Conservation (phyloP, 2,888 invertebrate species). For the Mythimna pallens region DNA sequence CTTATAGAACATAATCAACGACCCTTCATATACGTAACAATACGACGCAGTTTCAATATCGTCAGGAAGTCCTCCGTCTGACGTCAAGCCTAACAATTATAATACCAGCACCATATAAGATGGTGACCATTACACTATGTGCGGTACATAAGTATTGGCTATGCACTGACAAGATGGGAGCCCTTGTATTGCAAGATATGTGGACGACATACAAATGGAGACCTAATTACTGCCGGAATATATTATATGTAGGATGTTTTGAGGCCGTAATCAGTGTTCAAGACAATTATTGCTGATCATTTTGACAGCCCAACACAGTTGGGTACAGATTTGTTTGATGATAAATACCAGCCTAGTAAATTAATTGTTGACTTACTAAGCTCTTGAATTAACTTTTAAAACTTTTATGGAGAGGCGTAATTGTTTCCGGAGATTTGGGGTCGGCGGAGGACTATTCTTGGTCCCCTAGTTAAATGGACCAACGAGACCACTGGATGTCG, state of each 20-base stretch:
- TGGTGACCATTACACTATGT: slow-evolving; percentile 25
- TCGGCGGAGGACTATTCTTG: too few species aligned
- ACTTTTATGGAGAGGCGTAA: too few species aligned
- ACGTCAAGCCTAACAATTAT: slow-evolving; percentile 52
- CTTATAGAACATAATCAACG: not conserved
- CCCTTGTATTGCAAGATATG: slow-evolving; percentile 1
- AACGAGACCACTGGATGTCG: too few species aligned
- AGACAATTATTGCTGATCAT: not conserved
- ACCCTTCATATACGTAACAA: slow-evolving; percentile 34
- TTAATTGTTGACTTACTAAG: too few species aligned
- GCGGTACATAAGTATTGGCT: slow-evolving; percentile 15
- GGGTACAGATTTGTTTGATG: too few species aligned
- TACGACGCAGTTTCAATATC: slow-evolving; percentile 29
- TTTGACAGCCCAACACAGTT: too few species aligned
- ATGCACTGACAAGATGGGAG: slow-evolving; percentile 30
- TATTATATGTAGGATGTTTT: slow-evolving; percentile 3
- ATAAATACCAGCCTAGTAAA: too few species aligned
- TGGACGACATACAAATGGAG: slow-evolving; percentile 34
- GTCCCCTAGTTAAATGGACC: too few species aligned
- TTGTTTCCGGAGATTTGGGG: too few species aligned
- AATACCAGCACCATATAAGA: slow-evolving; percentile 43
- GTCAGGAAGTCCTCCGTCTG: slow-evolving; percentile 50
- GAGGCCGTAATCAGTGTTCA: not conserved
- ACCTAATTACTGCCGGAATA: slow-evolving; percentile 32
- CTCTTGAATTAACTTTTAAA: too few species aligned